Evolutionary conservation across 2,888 invertebrate species (phyloP).

Genomic region (Marronus borbonicus): DNA sequence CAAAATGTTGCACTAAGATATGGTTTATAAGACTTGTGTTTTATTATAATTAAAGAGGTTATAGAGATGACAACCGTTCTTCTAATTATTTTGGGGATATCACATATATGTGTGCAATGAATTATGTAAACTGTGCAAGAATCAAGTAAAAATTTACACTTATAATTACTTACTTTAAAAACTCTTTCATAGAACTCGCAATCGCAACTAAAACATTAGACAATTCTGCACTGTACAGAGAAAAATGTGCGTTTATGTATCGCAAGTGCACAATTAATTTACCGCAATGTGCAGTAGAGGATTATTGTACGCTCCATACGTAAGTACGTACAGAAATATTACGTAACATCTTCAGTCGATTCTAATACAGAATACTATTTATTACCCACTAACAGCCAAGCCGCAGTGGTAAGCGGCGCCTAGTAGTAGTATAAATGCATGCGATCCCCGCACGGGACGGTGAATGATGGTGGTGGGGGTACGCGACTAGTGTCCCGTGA

Average conservation of each 20-base stretch:
- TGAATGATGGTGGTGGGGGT: conserved; percentile 59
- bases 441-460: conserved; percentile 67
- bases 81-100: too few relatives aligned
- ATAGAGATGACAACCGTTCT: too few relatives aligned
- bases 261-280: not conserved
- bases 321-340: conserved; percentile 45
- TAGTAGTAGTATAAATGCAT: conserved; percentile 58
- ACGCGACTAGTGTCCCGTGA: conserved; percentile 61
- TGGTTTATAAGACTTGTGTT: too few relatives aligned
- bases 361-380: conserved; percentile 58
- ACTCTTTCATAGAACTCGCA: too few relatives aligned
- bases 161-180: too few relatives aligned
- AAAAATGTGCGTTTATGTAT: not conserved
- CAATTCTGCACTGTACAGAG: not conserved
- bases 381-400: conserved; percentile 60
- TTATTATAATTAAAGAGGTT: too few relatives aligned
- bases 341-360: conserved; percentile 54
- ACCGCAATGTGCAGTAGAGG: conserved; percentile 13
- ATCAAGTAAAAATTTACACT: too few relatives aligned
- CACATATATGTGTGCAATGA: too few relatives aligned
- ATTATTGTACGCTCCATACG: conserved; percentile 32
- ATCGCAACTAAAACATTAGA: too few relatives aligned
- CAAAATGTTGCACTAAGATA: too few relatives aligned
- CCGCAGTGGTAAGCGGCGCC: conserved; percentile 63
- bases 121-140: too few relatives aligned